phyloP scores from a whole-genome alignment of 2,888 invertebrate species.

The Hoplodrina ambigua region DNA sequence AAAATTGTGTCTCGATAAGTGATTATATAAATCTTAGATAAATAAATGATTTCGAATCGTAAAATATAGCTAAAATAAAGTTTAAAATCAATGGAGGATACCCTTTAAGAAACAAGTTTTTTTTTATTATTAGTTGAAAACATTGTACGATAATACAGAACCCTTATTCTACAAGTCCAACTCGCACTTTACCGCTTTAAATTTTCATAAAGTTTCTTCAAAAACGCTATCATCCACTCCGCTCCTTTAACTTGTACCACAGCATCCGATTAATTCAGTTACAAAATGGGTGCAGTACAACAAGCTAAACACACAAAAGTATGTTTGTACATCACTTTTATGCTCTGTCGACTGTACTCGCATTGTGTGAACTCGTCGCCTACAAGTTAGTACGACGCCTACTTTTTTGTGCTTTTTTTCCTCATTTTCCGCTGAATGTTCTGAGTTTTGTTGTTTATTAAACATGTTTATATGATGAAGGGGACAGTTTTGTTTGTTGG shows the following conservation, averaged over 20 bases:
- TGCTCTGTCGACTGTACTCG: conserved; percentile 35
- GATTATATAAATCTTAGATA: too few relatives aligned
- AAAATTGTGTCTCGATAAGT: too few relatives aligned
- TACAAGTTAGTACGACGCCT: conserved; percentile 47
- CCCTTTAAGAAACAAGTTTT: too few relatives aligned
- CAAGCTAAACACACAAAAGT: conserved; percentile 53
- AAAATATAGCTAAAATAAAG: too few relatives aligned
- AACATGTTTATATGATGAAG: conserved; percentile 8
- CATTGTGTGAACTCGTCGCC: conserved; percentile 51
- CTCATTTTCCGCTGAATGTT: conserved; percentile 26
- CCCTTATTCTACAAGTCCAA: too few relatives aligned
- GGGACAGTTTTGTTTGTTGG: conserved; percentile 4
- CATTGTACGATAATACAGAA: too few relatives aligned
- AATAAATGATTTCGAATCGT: too few relatives aligned
- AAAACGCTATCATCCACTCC: conserved; percentile 14
- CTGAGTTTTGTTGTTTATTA: conserved; percentile 24
- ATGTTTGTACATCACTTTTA: conserved; percentile 57
- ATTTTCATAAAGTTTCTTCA: neutral
- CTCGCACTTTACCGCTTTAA: too few relatives aligned
- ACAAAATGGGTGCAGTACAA: conserved; percentile 67
- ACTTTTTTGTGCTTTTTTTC: conserved; percentile 45
- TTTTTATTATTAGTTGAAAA: too few relatives aligned
- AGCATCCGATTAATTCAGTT: conserved; percentile 62
- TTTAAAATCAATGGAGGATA: too few relatives aligned
- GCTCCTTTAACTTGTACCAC: conserved; percentile 25